These are phyloP conservation scores for Procambarus clarkii DNA, from an alignment of 1,140 invertebrate genomes.

Conservation along the genomic window DNA sequence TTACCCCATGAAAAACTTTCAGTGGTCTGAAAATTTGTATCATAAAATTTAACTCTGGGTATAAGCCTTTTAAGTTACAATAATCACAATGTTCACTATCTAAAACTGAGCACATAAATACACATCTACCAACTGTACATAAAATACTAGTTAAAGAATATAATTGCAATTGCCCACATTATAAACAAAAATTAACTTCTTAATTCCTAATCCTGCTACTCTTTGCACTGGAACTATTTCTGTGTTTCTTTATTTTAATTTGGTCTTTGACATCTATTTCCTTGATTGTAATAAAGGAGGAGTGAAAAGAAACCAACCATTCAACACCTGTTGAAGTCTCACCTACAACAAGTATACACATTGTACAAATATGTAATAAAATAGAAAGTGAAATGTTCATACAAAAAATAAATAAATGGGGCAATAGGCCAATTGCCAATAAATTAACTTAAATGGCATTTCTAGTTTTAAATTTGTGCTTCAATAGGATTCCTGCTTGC, in stretches of 20 bases:
- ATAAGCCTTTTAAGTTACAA: conserved; percentile 13
- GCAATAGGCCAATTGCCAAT: conserved; percentile 17
- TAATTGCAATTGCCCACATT: conserved; percentile 42
- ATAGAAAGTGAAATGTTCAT: background rate
- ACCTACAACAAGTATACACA: conserved; percentile 18
- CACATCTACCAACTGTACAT: conserved; percentile 45
- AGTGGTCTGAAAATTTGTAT: background rate
- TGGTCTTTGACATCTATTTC: conserved; percentile 13
- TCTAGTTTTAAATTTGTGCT: conserved; percentile 31
- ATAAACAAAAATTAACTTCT: conserved; percentile 15
- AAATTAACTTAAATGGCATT: background rate
- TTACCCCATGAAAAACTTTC: conserved; percentile 1
- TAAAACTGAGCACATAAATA: conserved; percentile 41
- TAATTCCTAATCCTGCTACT: conserved; percentile 42
- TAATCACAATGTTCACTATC: background rate
- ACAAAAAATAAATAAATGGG: conserved; percentile 25
- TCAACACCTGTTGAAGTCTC: background rate
- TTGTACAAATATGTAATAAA: conserved; percentile 28
- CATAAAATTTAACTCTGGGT: background rate
- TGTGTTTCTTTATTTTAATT: conserved; percentile 45
- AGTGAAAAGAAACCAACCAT: conserved; percentile 29
- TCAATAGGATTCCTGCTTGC: conserved; percentile 1
- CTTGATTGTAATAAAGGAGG: conserved; percentile 8
- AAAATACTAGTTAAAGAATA: conserved; percentile 23
- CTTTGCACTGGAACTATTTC: conserved; percentile 47